These are phyloP conservation scores for Onychomys torridus DNA, from an alignment of 2,797 vertebrate species.

Conservation along the genomic window DNA sequence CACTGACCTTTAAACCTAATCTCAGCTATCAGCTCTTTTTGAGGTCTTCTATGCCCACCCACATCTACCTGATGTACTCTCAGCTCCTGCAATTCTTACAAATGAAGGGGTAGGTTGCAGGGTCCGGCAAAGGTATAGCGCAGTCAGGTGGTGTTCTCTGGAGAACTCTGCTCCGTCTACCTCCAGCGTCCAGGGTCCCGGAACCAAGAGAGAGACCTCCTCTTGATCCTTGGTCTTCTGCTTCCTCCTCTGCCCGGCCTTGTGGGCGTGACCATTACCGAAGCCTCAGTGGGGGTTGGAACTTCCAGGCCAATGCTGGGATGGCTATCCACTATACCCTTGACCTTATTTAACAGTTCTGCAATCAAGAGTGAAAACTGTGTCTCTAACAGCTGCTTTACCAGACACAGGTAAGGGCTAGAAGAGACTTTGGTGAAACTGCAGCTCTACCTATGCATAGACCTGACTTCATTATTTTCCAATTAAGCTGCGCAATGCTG, in stretches of 20 bases:
- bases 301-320: too few relatives aligned
- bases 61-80: background rate
- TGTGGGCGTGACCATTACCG: too few relatives aligned
- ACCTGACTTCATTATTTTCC: conserved; percentile 44
- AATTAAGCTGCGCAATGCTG: background rate
- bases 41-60: background rate
- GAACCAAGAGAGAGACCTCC: too few relatives aligned
- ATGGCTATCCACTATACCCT: too few relatives aligned
- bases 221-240: too few relatives aligned
- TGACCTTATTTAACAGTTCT: background rate
- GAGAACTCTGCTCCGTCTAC: too few relatives aligned
- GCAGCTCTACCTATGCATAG: background rate
- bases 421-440: background rate
- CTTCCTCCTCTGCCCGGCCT: too few relatives aligned
- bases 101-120: too few relatives aligned
- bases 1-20: background rate
- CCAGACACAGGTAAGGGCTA: background rate
- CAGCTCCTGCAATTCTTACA: background rate
- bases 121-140: too few relatives aligned
- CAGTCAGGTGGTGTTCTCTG: too few relatives aligned
- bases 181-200: too few relatives aligned
- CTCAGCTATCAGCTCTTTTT: background rate
- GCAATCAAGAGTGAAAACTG: background rate
- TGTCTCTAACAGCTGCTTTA: background rate
- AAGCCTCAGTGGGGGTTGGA: too few relatives aligned